Conservation (phyloP, 2,797 vertebrate species). For the Aeoliscus strigatus region DNA sequence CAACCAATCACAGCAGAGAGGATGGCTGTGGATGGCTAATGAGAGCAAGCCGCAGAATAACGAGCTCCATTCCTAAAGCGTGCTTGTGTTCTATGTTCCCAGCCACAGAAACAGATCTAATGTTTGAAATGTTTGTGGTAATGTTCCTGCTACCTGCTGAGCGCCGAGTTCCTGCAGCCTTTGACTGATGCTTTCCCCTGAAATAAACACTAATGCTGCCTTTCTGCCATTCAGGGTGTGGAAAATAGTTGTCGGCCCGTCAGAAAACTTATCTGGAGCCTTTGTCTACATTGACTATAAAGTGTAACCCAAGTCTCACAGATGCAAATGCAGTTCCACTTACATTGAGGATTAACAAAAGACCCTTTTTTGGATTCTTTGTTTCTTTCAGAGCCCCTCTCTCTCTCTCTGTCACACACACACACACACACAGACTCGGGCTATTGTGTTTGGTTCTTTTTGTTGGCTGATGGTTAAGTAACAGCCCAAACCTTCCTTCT, state of each 20-base stretch:
- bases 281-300: conserved; percentile 58
- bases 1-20: too few relatives aligned
- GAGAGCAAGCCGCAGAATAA: too few relatives aligned
- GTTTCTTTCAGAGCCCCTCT: conserved; percentile 35
- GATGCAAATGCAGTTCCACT: conserved; percentile 58
- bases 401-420: conserved; percentile 16
- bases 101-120: too few relatives aligned
- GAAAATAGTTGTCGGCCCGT: conserved; percentile 6
- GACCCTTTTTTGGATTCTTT: conserved; percentile 40
- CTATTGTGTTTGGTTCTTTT: conserved; percentile 51
- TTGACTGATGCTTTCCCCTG: too few relatives aligned
- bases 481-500: conserved; percentile 29
- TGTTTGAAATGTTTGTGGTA: too few relatives aligned
- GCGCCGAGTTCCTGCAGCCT: too few relatives aligned
- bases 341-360: conserved; percentile 40
- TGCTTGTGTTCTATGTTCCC: too few relatives aligned
- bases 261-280: conserved; percentile 31
- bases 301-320: conserved; percentile 61
- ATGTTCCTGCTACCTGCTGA: too few relatives aligned
- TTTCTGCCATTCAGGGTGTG: neutral
- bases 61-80: too few relatives aligned
- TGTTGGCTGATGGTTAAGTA: conserved; percentile 37
- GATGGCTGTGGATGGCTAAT: too few relatives aligned
- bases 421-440: conserved; percentile 24
- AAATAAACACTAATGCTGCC: conserved; percentile 6